phyloP scores from a whole-genome alignment of 2,113 vertebrate species.

The Hippotragus niger region DNA sequence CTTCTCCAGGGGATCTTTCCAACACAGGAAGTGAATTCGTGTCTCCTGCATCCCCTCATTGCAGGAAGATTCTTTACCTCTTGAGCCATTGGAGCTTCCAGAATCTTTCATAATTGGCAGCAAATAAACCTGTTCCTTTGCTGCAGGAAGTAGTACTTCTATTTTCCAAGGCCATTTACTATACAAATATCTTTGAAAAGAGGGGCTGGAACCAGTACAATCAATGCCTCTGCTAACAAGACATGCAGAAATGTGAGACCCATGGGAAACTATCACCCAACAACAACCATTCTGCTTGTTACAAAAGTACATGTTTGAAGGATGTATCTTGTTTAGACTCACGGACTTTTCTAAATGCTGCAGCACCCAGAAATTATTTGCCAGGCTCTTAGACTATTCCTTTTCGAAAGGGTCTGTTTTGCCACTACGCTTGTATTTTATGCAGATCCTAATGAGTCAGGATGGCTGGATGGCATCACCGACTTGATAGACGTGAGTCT shows the following conservation, averaged over 20 bases:
- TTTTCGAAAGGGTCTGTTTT: background rate
- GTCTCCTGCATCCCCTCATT: background rate
- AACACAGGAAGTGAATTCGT: background rate
- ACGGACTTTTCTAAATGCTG: background rate
- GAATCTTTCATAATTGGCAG: background rate
- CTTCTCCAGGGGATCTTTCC: background rate
- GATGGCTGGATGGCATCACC: no score
- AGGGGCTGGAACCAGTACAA: background rate
- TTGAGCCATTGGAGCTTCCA: background rate
- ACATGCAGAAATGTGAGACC: background rate
- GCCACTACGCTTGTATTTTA: background rate
- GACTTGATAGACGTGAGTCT: no score
- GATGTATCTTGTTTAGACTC: background rate
- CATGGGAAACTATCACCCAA: background rate
- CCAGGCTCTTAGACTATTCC: background rate
- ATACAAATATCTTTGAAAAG: background rate
- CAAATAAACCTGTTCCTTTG: background rate
- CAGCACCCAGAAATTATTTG: background rate
- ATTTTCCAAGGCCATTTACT: background rate
- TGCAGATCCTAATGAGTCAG: background rate
- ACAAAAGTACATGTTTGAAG: background rate
- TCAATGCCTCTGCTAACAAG: background rate
- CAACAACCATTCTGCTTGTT: background rate
- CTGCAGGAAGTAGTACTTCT: background rate
- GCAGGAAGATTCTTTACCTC: background rate